Percentiles rank a stretch among this genome's conserved stretches.
Evolutionary conservation across 1,140 invertebrate genomes (phyloP).

Genomic region (Condylostylus longicornis): DNA sequence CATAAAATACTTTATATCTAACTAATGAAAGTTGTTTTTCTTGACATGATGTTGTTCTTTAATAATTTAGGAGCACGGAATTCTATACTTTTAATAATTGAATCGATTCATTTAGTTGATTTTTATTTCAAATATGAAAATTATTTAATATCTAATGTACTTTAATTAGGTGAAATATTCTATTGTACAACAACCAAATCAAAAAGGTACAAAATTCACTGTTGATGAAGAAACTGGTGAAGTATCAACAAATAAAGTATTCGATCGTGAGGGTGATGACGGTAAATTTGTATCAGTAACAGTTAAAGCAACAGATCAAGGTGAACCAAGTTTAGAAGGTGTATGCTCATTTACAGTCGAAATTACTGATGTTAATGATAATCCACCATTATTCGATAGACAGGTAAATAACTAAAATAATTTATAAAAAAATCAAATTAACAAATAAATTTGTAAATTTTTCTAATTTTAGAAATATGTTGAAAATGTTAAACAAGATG

Average conservation of each 20-base stretch:
- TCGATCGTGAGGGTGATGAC: slow-evolving; percentile 88
- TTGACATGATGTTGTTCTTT: not conserved
- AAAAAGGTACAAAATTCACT: slow-evolving; percentile 89
- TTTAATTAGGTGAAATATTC: slow-evolving; percentile 62
- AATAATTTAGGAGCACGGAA: too few relatives aligned
- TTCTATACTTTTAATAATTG: not conserved
- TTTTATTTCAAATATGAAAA: not conserved
- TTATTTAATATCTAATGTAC: not conserved
- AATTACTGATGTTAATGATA: slow-evolving; percentile 89
- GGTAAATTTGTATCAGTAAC: slow-evolving; percentile 92
- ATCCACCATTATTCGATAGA: slow-evolving; percentile 84
- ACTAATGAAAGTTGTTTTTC: too few relatives aligned
- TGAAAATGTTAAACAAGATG: slow-evolving; percentile 92
- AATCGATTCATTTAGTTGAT: not conserved
- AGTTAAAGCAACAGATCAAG: slow-evolving; percentile 89
- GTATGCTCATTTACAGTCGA: slow-evolving; percentile 93
- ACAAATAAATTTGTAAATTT: not conserved
- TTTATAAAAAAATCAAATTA: not conserved
- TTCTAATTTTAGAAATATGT: slow-evolving; percentile 68
- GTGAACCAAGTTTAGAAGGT: slow-evolving; percentile 85
- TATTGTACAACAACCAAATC: slow-evolving; percentile 90
- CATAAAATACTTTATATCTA: too few relatives aligned
- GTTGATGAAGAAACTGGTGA: slow-evolving; percentile 89
- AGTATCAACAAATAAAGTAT: slow-evolving; percentile 88
- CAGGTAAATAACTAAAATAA: slow-evolving; percentile 45